A percentile compares a stretch with the other conserved stretches of the same genome.
These are phyloP conservation scores for Euglossa dilemma DNA, from an alignment of 1,140 invertebrate species.

Conservation along the genomic window DNA sequence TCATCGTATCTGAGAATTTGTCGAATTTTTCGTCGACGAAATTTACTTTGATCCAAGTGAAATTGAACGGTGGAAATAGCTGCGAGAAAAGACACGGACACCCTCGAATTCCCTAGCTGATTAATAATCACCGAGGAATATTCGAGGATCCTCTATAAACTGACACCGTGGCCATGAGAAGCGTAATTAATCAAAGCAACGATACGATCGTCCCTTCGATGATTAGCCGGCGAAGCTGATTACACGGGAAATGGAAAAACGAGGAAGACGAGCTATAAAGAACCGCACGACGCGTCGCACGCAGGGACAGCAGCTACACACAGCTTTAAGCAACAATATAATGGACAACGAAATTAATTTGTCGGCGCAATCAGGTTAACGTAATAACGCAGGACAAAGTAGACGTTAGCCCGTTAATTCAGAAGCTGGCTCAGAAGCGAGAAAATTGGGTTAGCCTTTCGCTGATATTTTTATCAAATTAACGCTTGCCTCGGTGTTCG, in stretches of 20 bases:
- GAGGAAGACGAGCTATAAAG: not conserved
- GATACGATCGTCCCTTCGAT: not conserved
- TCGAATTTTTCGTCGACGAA: too few relatives aligned
- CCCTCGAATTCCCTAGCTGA: too few relatives aligned
- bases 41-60: too few relatives aligned
- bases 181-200: not conserved
- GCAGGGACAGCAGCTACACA: not conserved
- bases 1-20: too few relatives aligned
- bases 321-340: conserved; percentile 27
- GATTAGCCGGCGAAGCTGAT: not conserved
- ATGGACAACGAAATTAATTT: conserved; percentile 44
- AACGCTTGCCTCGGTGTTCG: conserved; percentile 21
- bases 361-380: conserved; percentile 44
- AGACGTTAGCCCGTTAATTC: conserved; percentile 44
- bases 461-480: conserved; percentile 48
- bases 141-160: not conserved
- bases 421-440: conserved; percentile 27
- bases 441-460: conserved; percentile 37
- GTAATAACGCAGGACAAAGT: conserved; percentile 34
- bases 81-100: too few relatives aligned
- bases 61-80: too few relatives aligned
- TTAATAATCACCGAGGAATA: too few relatives aligned
- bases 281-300: too few relatives aligned
- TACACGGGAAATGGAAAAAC: not conserved
- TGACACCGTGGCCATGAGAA: too few relatives aligned